Percentiles rank a stretch among this genome's conserved stretches.
These are phyloP conservation scores for Pycnomerus fuliginosus DNA, from an alignment of 2,888 invertebrate genomes.

Conservation along the genomic window DNA sequence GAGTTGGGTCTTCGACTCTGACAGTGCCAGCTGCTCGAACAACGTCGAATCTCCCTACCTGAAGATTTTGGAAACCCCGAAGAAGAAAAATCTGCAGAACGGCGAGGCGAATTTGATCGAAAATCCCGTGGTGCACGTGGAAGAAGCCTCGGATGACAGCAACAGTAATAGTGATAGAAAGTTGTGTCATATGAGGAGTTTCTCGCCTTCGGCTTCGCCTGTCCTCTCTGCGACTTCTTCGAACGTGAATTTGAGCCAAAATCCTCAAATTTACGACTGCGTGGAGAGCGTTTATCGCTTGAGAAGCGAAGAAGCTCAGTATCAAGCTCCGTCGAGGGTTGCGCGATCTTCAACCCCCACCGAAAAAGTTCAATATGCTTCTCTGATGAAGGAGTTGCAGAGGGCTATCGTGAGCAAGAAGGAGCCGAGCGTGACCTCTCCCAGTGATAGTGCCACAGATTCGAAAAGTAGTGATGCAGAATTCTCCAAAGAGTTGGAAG, in stretches of 20 bases:
- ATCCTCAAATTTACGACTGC: slow-evolving; percentile 52
- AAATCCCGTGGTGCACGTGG: slow-evolving; percentile 53
- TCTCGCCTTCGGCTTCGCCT: slow-evolving; percentile 55
- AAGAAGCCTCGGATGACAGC: slow-evolving; percentile 52
- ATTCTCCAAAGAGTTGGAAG: slow-evolving; percentile 55
- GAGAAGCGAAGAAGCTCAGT: slow-evolving; percentile 35
- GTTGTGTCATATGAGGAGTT: slow-evolving; percentile 56
- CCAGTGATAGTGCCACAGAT: slow-evolving; percentile 45
- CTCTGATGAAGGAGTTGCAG: slow-evolving; percentile 55
- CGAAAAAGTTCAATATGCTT: slow-evolving; percentile 55
- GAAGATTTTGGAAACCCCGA: slow-evolving; percentile 43
- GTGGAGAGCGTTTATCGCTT: slow-evolving; percentile 53
- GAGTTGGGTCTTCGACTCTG: slow-evolving; percentile 57
- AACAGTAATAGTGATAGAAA: slow-evolving; percentile 52
- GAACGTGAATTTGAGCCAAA: slow-evolving; percentile 46
- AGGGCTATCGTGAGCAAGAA: slow-evolving; percentile 52
- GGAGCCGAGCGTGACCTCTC: slow-evolving; percentile 42
- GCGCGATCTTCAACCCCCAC: slow-evolving; percentile 26
- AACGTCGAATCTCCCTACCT: slow-evolving; percentile 42
- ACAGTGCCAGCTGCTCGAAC: slow-evolving; percentile 43
- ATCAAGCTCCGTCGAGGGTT: slow-evolving; percentile 40
- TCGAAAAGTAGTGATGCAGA: slow-evolving; percentile 53
- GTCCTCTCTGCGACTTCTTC: slow-evolving; percentile 55
- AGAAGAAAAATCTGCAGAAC: slow-evolving; percentile 32
- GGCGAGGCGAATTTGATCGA: slow-evolving; percentile 43